A percentile compares a stretch with the other conserved stretches of the same genome.
These are phyloP conservation scores for Chiroxiphia lanceolata DNA, from an alignment of 2,797 vertebrate genomes.

Conservation along the genomic window DNA sequence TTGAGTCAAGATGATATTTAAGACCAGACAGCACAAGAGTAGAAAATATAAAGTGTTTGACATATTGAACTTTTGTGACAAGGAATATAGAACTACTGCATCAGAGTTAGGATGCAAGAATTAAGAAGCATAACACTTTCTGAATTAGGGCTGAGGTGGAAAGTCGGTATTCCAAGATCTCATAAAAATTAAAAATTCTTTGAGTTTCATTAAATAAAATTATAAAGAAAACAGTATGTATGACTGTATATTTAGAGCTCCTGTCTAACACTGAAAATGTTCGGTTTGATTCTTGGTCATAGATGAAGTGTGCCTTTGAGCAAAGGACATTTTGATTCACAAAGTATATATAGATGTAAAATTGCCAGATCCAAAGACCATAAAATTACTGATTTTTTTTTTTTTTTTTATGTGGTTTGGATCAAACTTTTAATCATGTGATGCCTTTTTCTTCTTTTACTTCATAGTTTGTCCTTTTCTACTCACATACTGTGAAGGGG, in stretches of 20 bases:
- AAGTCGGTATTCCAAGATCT: not conserved
- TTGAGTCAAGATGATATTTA: not conserved
- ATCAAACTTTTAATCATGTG: not conserved
- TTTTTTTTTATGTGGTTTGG: not conserved
- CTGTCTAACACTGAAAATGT: not conserved
- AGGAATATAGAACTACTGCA: not conserved
- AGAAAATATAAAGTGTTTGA: not conserved
- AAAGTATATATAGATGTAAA: not conserved
- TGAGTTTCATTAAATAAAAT: not conserved
- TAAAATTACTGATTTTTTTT: not conserved
- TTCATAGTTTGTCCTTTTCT: not conserved
- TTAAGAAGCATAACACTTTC: not conserved
- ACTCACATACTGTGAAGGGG: not conserved
- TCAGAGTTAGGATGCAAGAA: not conserved
- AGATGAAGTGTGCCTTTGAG: not conserved
- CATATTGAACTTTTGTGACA: not conserved
- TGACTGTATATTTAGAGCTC: not conserved
- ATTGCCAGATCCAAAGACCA: not conserved
- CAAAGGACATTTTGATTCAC: not conserved
- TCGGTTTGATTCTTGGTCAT: not conserved
- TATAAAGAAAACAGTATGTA: not conserved
- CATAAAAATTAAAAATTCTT: not conserved
- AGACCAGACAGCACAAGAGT: not conserved
- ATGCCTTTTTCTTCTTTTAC: not conserved
- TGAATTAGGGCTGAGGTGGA: not conserved